A percentile compares a stretch with the other conserved stretches of the same genome.
phyloP scores from a whole-genome alignment of 2,888 invertebrate species.

The Tetranychus truncatus region DNA sequence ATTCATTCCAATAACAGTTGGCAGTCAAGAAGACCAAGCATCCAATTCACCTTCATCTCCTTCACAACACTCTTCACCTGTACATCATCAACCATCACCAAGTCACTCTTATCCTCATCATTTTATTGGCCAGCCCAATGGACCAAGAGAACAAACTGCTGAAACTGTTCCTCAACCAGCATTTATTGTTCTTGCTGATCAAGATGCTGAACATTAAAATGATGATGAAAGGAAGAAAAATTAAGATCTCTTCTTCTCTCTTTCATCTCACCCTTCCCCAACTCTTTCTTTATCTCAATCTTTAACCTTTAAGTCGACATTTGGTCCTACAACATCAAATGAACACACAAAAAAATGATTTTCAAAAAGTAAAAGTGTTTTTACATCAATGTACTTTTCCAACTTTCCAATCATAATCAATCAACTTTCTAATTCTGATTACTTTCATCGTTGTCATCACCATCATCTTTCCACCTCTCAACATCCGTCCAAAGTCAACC shows the following conservation, averaged over 20 bases:
- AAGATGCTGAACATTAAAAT: neutral
- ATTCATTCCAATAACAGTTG: slow-evolving; percentile 9
- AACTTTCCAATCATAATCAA: neutral
- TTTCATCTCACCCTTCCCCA: neutral
- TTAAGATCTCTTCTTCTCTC: neutral
- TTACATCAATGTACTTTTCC: too few relatives aligned
- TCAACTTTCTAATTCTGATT: neutral
- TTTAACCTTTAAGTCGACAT: too few relatives aligned
- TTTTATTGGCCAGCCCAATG: slow-evolving; percentile 4
- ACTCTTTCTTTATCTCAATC: neutral
- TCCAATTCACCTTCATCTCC: neutral
- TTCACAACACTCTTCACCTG: neutral
- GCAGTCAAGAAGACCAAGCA: neutral
- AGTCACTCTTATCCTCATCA: neutral
- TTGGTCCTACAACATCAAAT: too few relatives aligned
- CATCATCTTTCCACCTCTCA: neutral
- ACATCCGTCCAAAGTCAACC: neutral
- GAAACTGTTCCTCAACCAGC: slow-evolving; percentile 9
- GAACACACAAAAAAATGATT: too few relatives aligned
- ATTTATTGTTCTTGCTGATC: slow-evolving; percentile 11
- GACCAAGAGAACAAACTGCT: neutral
- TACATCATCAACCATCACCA: slow-evolving; percentile 6
- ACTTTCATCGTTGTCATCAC: neutral
- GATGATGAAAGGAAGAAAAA: neutral
- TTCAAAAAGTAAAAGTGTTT: too few relatives aligned